phyloP scores from a whole-genome alignment of 2,113 vertebrate genomes.

The Apteryx owenii region DNA sequence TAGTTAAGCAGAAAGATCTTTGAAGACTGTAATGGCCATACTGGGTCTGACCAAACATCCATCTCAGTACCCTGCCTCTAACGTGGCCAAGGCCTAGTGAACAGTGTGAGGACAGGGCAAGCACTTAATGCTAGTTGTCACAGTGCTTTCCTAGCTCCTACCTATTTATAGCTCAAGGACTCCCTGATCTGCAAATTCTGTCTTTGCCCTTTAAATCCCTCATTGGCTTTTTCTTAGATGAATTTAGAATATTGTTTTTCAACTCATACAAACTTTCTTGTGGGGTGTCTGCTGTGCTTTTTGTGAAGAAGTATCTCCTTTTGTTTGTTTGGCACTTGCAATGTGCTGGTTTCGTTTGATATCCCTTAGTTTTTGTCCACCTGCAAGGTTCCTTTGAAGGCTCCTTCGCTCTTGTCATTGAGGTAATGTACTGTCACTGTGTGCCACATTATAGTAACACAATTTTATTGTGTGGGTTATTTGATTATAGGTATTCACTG shows the following conservation, averaged over 20 bases:
- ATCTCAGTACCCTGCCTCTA: neutral
- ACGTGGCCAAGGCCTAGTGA: neutral
- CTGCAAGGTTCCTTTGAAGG: neutral
- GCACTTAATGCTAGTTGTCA: neutral
- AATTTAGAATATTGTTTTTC: constrained; percentile 1
- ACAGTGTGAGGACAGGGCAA: neutral
- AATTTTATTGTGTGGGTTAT: neutral
- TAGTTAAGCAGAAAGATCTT: neutral
- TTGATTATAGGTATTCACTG: neutral
- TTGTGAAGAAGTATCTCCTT: neutral
- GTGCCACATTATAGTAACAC: fast-evolving
- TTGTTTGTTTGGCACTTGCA: neutral
- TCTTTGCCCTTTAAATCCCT: neutral
- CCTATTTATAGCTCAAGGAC: neutral
- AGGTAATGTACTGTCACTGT: neutral
- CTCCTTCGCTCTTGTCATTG: neutral
- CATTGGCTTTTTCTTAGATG: neutral
- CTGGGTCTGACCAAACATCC: neutral
- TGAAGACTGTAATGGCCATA: fast-evolving
- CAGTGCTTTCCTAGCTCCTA: neutral
- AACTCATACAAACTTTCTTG: neutral
- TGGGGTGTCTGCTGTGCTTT: neutral
- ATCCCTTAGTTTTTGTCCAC: neutral
- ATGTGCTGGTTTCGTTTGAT: fast-evolving
- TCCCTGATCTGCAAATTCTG: neutral